Percentiles rank a stretch among this genome's conserved stretches.
These are phyloP conservation scores for Ethmia dodecea DNA, from an alignment of 2,888 invertebrate species.

Conservation along the genomic window DNA sequence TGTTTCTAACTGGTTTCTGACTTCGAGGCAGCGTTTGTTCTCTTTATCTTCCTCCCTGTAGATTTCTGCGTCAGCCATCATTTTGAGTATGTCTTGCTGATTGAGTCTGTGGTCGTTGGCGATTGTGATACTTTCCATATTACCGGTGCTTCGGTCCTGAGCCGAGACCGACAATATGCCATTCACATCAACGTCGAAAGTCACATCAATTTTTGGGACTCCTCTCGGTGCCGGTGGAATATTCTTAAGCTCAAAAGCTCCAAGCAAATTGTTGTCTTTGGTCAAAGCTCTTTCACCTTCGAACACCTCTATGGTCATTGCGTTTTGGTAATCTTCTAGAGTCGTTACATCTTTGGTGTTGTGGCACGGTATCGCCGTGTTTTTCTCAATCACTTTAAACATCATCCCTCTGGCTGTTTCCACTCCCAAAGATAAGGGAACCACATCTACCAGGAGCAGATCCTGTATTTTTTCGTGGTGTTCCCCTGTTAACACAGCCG, in stretches of 20 bases:
- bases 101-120: constrained; percentile 41
- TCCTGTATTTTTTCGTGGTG: constrained; percentile 34
- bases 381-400: constrained; percentile 50
- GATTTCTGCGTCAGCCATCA: constrained; percentile 44
- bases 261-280: constrained; percentile 51
- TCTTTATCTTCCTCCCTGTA: constrained; percentile 47
- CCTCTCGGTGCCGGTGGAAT: constrained; percentile 56
- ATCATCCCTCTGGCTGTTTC: constrained; percentile 55
- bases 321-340: constrained; percentile 48
- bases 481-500: constrained; percentile 42
- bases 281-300: constrained; percentile 56
- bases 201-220: constrained; percentile 46
- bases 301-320: constrained; percentile 55
- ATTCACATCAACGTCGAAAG: constrained; percentile 48
- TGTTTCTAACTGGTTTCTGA: constrained; percentile 49
- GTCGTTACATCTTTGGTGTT: constrained; percentile 51
- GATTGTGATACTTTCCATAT: constrained; percentile 36
- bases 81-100: constrained; percentile 37
- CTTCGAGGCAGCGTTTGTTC: constrained; percentile 41
- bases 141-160: constrained; percentile 43
- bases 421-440: constrained; percentile 52
- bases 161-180: constrained; percentile 51
- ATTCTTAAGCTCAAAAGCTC: constrained; percentile 44
- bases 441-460: constrained; percentile 44
- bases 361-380: constrained; percentile 51